Conservation (phyloP, 2,797 vertebrate species). For the Sebastes nivosus region DNA sequence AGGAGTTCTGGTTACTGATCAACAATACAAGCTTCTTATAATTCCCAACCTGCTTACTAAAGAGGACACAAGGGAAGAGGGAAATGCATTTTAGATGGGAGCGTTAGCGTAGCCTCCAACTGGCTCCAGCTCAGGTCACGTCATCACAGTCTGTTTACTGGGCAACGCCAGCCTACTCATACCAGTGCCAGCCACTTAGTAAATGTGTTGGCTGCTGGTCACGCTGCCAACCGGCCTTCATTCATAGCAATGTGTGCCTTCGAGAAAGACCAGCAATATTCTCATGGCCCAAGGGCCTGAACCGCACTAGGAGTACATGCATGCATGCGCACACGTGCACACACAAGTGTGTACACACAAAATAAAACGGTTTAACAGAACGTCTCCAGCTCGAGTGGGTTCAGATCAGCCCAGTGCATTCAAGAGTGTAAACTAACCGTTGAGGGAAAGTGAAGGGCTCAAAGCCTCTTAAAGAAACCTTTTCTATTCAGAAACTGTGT, state of each 20-base stretch:
- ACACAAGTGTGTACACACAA: constrained; percentile 50
- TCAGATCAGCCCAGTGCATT: constrained; percentile 68
- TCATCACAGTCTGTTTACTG: constrained; percentile 69
- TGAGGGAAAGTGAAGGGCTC: constrained; percentile 62
- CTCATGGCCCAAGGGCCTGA: constrained; percentile 66
- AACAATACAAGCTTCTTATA: constrained; percentile 21
- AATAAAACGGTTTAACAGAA: constrained; percentile 68
- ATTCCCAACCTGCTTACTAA: constrained; percentile 29
- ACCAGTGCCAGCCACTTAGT: constrained; percentile 79
- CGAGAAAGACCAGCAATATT: constrained; percentile 73
- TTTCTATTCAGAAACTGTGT: constrained; percentile 66
- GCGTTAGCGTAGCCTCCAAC: constrained; percentile 33
- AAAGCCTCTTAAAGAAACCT: constrained; percentile 67
- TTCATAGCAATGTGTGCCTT: constrained; percentile 77
- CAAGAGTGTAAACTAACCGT: constrained; percentile 74
- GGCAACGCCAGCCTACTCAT: constrained; percentile 44
- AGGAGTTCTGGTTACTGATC: constrained; percentile 17
- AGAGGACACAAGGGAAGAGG: constrained; percentile 28
- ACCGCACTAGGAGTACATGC: constrained; percentile 38
- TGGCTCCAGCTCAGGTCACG: constrained; percentile 65
- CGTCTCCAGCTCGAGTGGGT: constrained; percentile 64
- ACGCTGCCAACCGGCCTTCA: constrained; percentile 69
- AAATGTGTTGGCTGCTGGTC: constrained; percentile 76
- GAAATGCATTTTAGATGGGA: constrained; percentile 43
- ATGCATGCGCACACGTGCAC: constrained; percentile 22